These are phyloP conservation scores for zebrafish (Danio rerio) DNA, from an alignment of 2,113 vertebrate species.

Conservation along the genomic window GRCz12tu NC_133200.1:10149501-10150000, in stretches of 20 bases:
- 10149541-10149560: too few species aligned
- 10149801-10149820: constrained; percentile 3
- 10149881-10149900: constrained; percentile 60
- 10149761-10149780: background rate
- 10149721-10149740: background rate
- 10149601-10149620: background rate
- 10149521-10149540: too few species aligned
- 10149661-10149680: background rate
- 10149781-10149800: background rate
- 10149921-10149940: constrained; percentile 43
- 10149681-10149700: background rate
- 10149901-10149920: constrained; percentile 42
- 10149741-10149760: background rate
- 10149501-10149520: too few species aligned
- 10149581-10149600: too few species aligned
- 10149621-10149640: background rate
- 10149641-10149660: background rate
- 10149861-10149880: constrained; percentile 64
- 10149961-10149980: constrained; percentile 14
- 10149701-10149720: background rate
- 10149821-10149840: constrained; percentile 39
- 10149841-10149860: constrained; percentile 55
- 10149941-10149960: constrained; percentile 15
- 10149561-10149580: too few species aligned
- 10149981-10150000: constrained; percentile 50